Conservation (phyloP, 2,113 vertebrate species). For the Ammospiza nelsoni region DNA sequence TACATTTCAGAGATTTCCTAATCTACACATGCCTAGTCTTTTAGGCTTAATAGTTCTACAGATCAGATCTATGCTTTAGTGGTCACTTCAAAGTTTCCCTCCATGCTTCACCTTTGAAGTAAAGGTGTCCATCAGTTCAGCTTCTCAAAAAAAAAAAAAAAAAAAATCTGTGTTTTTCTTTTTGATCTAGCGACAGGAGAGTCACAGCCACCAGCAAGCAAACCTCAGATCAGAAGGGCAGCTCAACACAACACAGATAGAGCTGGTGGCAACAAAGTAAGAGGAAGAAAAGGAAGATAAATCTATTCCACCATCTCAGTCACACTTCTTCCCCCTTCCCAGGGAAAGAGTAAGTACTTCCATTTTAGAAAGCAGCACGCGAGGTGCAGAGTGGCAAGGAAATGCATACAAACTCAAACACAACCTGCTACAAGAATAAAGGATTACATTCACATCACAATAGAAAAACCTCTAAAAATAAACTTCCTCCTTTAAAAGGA, state of each 20-base stretch:
- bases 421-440: not conserved
- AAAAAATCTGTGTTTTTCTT: not conserved
- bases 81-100: not conserved
- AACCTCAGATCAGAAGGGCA: not conserved
- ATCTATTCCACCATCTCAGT: not conserved
- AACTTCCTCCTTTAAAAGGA: not conserved
- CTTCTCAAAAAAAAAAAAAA: not conserved
- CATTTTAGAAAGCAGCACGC: not conserved
- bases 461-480: not conserved
- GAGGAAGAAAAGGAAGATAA: not conserved
- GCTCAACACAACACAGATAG: not conserved
- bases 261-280: not conserved
- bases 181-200: not conserved
- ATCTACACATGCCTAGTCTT: not conserved
- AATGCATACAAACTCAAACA: not conserved
- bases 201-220: not conserved
- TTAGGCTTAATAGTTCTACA: not conserved
- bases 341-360: not conserved
- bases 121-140: not conserved
- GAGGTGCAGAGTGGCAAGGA: rapidly evolving
- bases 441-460: not conserved
- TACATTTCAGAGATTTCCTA: not conserved
- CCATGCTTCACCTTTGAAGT: not conserved
- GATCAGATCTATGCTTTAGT: not conserved
- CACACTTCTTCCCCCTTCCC: rapidly evolving